Evolutionary conservation across 1,140 invertebrate species (phyloP).

Genomic region (Drosophila ficusphila): DNA sequence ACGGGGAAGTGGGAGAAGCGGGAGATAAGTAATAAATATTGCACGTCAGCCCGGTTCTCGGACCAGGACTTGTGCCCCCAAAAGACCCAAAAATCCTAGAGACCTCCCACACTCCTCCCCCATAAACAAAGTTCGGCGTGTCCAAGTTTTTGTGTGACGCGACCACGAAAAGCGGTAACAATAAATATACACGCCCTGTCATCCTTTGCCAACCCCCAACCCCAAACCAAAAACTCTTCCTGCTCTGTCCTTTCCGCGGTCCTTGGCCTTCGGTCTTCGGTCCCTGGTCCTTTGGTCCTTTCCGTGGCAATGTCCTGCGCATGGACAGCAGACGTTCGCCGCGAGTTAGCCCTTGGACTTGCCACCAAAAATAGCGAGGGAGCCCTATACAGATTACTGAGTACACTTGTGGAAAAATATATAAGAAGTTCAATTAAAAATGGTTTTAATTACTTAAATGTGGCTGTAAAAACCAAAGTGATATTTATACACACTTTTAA

Average conservation of each 20-base stretch:
- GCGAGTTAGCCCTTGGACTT: conserved; percentile 40
- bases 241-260: conserved; percentile 7
- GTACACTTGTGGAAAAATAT: neutral
- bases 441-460: no score
- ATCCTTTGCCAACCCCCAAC: conserved; percentile 18
- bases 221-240: neutral
- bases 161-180: conserved; percentile 72
- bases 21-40: conserved; percentile 73
- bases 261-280: neutral
- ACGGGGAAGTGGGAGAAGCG: neutral
- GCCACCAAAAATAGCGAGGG: conserved; percentile 49
- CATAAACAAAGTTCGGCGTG: conserved; percentile 59
- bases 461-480: no score
- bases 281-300: neutral
- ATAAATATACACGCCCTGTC: conserved; percentile 70
- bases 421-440: no score
- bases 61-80: conserved; percentile 29
- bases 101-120: neutral
- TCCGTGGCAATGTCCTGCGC: conserved; percentile 13
- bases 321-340: conserved; percentile 49
- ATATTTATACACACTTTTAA: no score
- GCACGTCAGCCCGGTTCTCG: conserved; percentile 42
- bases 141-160: conserved; percentile 60
- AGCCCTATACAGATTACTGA: conserved; percentile 18
- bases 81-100: conserved; percentile 9